Evolutionary conservation across 2,888 invertebrate genomes (phyloP).

Genomic region (Tiliacea aurago): DNA sequence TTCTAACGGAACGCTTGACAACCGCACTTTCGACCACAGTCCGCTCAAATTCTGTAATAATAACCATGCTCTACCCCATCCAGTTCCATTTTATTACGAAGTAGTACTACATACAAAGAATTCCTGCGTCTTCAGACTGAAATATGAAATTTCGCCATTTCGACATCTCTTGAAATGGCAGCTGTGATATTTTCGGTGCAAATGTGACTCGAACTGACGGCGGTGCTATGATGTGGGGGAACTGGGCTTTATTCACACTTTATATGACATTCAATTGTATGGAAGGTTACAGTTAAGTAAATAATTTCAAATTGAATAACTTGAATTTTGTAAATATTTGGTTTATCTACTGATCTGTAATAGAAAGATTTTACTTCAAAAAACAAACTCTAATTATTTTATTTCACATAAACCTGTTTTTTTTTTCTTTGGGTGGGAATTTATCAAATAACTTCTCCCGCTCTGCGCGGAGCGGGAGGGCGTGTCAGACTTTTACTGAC

Average conservation of each 20-base stretch:
- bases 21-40: background rate
- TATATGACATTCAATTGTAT: constrained; percentile 26
- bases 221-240: constrained; percentile 28
- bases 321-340: background rate
- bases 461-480: no score
- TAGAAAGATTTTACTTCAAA: no score
- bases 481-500: no score
- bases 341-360: background rate
- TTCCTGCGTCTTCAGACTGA: constrained; percentile 25
- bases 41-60: background rate
- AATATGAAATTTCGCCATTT: constrained; percentile 66
- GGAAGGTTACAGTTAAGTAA: background rate
- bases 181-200: constrained; percentile 54
- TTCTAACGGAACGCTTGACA: background rate
- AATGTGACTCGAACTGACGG: constrained; percentile 50
- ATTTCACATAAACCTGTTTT: no score
- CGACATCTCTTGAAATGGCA: constrained; percentile 57
- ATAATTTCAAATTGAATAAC: background rate
- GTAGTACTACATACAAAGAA: constrained; percentile 22
- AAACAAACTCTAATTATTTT: no score
- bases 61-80: constrained; percentile 15
- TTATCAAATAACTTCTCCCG: no score
- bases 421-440: no score
- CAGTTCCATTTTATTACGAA: background rate
- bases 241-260: constrained; percentile 32